phyloP scores from a whole-genome alignment of 1,140 invertebrate genomes.

The Oncopeltus fasciatus region DNA sequence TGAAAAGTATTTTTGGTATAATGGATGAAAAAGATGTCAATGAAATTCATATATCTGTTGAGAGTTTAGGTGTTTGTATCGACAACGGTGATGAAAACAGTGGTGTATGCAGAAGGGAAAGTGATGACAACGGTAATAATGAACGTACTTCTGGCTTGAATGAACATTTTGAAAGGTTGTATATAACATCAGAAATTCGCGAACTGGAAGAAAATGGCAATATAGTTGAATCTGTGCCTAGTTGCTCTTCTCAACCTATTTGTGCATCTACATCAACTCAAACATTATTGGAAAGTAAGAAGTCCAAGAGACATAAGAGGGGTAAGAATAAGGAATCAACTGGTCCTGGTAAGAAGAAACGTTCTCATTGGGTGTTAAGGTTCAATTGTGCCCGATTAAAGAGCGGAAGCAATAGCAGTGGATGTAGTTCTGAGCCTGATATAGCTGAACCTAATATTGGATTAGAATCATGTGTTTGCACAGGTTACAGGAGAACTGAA shows the following conservation, averaged over 20 bases:
- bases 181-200: slow-evolving; percentile 20
- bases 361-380: slow-evolving; percentile 44
- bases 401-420: slow-evolving; percentile 32
- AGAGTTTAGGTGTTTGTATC: slow-evolving; percentile 14
- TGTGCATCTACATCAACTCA: not conserved
- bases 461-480: slow-evolving; percentile 39
- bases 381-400: slow-evolving; percentile 43
- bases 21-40: slow-evolving; percentile 24
- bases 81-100: slow-evolving; percentile 5
- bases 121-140: slow-evolving; percentile 21
- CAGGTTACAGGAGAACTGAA: slow-evolving; percentile 41
- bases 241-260: not conserved
- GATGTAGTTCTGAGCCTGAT: slow-evolving; percentile 32
- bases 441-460: slow-evolving; percentile 31
- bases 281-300: slow-evolving; percentile 3
- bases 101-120: not conserved
- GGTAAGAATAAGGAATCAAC: slow-evolving; percentile 14
- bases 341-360: slow-evolving; percentile 33
- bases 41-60: slow-evolving; percentile 19
- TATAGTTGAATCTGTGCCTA: not conserved
- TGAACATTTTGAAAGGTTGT: slow-evolving; percentile 25
- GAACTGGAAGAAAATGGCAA: slow-evolving; percentile 19
- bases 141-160: slow-evolving; percentile 15
- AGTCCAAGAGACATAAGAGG: slow-evolving; percentile 17
- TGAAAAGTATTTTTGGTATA: slow-evolving; percentile 23